phyloP scores from a whole-genome alignment of 1,140 invertebrate species.

The Cherax quadricarinatus region DNA sequence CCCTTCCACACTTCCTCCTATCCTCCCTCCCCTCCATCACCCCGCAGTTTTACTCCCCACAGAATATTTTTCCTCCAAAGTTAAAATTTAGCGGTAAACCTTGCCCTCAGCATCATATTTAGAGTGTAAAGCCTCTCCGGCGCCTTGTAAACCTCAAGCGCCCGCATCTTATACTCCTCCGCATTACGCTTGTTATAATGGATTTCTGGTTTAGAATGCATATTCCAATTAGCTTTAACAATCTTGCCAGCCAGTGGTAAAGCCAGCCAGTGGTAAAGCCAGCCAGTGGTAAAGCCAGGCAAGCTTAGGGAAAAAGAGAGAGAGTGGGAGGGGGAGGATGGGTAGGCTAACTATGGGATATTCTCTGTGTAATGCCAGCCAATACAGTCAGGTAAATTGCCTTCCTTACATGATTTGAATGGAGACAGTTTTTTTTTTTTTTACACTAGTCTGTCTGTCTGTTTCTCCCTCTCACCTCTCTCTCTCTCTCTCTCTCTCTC shows the following conservation, averaged over 20 bases:
- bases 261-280: not conserved
- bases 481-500: not conserved
- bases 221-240: conserved; percentile 18
- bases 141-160: not conserved
- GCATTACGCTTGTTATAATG: conserved; percentile 6
- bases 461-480: not conserved
- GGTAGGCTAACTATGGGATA: not conserved
- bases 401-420: not conserved
- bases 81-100: not conserved
- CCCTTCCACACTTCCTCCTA: not conserved
- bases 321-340: not conserved
- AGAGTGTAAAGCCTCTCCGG: not conserved
- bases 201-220: conserved; percentile 18
- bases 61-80: no score
- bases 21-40: no score
- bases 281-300: not conserved
- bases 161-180: not conserved
- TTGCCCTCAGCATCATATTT: not conserved
- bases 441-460: not conserved
- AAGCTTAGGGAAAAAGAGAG: not conserved
- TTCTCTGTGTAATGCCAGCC: not conserved
- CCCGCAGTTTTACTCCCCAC: no score
- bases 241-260: not conserved
- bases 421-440: not conserved
- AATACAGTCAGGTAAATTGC: conserved; percentile 9